A percentile compares a stretch with the other conserved stretches of the same genome.
Conservation (phyloP, 35 echinoderm and acorn worm species). For the Lytechinus variegatus region DNA sequence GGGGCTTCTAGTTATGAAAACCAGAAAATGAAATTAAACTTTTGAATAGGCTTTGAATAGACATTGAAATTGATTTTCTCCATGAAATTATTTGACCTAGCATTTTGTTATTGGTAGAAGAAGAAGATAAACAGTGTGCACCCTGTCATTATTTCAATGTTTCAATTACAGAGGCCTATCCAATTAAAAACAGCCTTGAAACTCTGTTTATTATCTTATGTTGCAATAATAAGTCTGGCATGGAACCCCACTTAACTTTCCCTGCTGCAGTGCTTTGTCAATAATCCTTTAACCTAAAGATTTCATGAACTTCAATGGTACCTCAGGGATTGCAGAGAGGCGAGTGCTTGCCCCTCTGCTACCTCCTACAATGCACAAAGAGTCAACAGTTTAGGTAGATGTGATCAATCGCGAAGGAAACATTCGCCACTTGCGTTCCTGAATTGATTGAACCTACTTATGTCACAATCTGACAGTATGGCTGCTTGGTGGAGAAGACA, state of each 20-base stretch:
- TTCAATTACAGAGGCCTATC: neutral
- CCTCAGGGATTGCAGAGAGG: slow-evolving; percentile 3
- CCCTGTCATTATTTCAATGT: too few relatives aligned
- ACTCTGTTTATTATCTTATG: neutral
- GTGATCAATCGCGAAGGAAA: slow-evolving; percentile 37
- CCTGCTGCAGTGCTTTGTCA: neutral
- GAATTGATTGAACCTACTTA: slow-evolving; percentile 41
- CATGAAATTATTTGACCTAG: too few relatives aligned
- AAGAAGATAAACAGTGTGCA: too few relatives aligned
- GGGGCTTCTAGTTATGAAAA: too few relatives aligned
- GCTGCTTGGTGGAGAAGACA: neutral
- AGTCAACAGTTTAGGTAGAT: slow-evolving; percentile 34
- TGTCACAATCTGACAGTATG: slow-evolving; percentile 1
- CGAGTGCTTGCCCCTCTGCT: neutral
- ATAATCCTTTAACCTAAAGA: neutral
- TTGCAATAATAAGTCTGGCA: neutral
- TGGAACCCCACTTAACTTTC: neutral
- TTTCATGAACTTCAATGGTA: neutral
- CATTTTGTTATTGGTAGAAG: too few relatives aligned
- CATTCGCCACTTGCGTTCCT: slow-evolving; percentile 21
- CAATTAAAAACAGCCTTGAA: neutral
- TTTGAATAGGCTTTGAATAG: too few relatives aligned
- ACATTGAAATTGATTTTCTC: too few relatives aligned
- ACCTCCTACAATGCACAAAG: neutral
- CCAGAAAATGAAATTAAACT: too few relatives aligned